phyloP scores from a whole-genome alignment of 1,140 invertebrate genomes.

The Apis laboriosa region DNA sequence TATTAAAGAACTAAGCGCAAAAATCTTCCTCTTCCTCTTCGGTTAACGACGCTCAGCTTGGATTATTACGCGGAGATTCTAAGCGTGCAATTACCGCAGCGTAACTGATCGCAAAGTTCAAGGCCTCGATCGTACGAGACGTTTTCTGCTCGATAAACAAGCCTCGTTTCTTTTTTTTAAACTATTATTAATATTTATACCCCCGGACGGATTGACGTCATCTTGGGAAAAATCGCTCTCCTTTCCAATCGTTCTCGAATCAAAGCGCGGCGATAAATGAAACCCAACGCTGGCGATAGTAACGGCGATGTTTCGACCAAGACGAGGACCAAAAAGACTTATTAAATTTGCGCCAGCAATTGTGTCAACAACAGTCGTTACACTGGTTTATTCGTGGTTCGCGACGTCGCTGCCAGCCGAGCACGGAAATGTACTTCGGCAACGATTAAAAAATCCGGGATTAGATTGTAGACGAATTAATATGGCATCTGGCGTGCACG shows the following conservation, averaged over 20 bases:
- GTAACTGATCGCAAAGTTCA: neutral
- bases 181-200: conserved; percentile 15
- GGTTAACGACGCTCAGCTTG: no score
- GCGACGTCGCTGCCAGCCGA: conserved; percentile 26
- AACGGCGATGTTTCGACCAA: neutral
- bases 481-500: conserved; percentile 36
- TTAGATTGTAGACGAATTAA: conserved; percentile 49
- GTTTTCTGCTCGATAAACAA: no score
- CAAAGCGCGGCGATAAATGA: conserved; percentile 27
- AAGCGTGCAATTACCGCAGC: neutral
- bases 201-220: neutral
- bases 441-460: conserved; percentile 42
- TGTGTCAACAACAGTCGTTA: conserved; percentile 20
- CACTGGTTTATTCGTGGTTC: neutral
- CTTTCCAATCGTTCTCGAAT: neutral
- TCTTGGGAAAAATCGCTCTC: neutral
- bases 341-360: conserved; percentile 15
- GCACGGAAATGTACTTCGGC: conserved; percentile 27
- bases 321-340: neutral
- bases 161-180: no score
- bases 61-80: no score
- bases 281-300: neutral
- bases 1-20: no score
- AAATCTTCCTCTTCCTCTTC: no score
- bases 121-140: neutral